phyloP scores from a whole-genome alignment of 2,797 vertebrate genomes.

The Aselliscus stoliczkanus region DNA sequence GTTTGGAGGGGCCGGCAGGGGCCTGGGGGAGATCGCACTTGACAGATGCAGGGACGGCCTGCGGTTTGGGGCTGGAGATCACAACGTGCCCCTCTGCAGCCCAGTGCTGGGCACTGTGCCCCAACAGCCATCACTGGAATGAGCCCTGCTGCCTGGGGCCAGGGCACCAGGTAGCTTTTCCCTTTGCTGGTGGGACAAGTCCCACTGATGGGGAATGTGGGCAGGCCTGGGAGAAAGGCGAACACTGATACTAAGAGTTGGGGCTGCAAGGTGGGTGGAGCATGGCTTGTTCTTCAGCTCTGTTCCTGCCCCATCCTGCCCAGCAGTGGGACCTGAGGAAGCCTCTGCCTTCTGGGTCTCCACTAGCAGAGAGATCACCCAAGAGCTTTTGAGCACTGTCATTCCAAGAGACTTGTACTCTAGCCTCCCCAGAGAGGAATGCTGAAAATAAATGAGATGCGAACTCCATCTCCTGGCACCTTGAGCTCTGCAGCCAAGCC shows the following conservation, averaged over 20 bases:
- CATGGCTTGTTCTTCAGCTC: not conserved
- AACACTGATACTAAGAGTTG: not conserved
- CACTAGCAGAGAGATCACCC: not conserved
- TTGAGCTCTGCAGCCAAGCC: conserved; percentile 15
- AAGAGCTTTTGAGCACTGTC: not conserved
- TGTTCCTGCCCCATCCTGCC: not conserved
- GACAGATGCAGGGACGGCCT: conserved; percentile 79
- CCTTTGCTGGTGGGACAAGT: not conserved
- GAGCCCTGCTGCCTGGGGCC: conserved; percentile 52
- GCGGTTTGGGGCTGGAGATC: conserved; percentile 66
- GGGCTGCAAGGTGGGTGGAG: not conserved
- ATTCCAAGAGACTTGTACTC: not conserved
- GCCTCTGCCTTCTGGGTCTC: not conserved
- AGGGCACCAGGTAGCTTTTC: conserved; percentile 65
- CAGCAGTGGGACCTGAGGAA: not conserved
- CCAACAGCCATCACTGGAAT: conserved; percentile 66
- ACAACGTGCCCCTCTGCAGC: conserved; percentile 71
- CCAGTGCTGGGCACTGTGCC: conserved; percentile 44
- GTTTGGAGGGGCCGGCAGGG: conserved; percentile 65
- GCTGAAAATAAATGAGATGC: conserved; percentile 56
- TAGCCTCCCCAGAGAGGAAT: not conserved
- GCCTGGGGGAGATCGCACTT: conserved; percentile 77
- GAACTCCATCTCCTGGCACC: conserved; percentile 18
- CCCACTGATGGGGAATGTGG: not conserved
- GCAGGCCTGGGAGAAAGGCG: conserved; percentile 16